Evolutionary conservation across 2,888 invertebrate species (phyloP).

Genomic region (Pogonocherus hispidulus): DNA sequence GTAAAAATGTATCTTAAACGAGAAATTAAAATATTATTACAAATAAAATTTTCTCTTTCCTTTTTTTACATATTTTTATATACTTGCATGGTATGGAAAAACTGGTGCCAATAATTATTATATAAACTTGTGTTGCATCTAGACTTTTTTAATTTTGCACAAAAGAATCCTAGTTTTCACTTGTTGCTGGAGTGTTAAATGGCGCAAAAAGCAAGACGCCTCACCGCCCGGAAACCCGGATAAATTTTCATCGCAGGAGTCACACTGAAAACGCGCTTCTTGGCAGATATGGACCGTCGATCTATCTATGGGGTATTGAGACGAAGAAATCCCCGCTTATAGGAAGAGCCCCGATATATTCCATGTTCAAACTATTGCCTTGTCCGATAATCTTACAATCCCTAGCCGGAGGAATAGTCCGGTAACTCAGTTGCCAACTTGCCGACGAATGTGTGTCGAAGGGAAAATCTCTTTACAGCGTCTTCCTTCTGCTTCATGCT

Average conservation of each 20-base stretch:
- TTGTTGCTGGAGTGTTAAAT: constrained; percentile 21
- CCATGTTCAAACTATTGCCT: constrained; percentile 59
- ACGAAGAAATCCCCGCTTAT: constrained; percentile 32
- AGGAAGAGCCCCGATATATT: constrained; percentile 35
- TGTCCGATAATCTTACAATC: constrained; percentile 60
- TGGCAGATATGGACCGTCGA: constrained; percentile 28
- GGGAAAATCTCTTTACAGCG: constrained; percentile 57
- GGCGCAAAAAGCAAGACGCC: constrained; percentile 18
- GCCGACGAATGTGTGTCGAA: constrained; percentile 53
- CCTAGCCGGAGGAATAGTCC: constrained; percentile 56
- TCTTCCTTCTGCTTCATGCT: constrained; percentile 44
- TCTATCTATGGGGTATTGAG: constrained; percentile 31
- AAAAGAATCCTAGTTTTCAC: neutral
- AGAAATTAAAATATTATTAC: too few relatives aligned
- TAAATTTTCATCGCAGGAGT: constrained; percentile 27
- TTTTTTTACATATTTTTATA: too few relatives aligned
- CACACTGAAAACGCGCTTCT: constrained; percentile 19
- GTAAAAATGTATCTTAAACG: too few relatives aligned
- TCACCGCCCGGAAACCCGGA: constrained; percentile 22
- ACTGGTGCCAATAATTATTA: too few relatives aligned
- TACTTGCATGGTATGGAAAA: too few relatives aligned
- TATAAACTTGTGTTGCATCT: too few relatives aligned
- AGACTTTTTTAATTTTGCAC: too few relatives aligned
- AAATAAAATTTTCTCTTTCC: too few relatives aligned
- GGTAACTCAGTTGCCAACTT: constrained; percentile 58